These are phyloP conservation scores for Cenopis cana DNA, from an alignment of 2,888 invertebrate genomes.

Conservation along the genomic window DNA sequence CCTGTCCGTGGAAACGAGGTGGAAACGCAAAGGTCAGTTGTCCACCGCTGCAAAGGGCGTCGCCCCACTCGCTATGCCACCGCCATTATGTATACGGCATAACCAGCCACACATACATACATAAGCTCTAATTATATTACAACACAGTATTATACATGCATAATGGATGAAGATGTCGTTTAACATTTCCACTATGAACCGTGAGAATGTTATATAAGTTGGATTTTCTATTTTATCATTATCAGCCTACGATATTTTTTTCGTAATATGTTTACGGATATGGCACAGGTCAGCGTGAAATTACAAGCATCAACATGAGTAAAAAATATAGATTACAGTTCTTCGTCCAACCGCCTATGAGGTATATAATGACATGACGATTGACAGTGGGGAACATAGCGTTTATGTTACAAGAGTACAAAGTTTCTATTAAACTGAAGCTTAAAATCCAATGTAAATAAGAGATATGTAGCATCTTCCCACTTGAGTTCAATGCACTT, in stretches of 20 bases:
- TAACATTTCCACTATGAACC: slow-evolving; percentile 50
- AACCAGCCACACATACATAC: slow-evolving; percentile 34
- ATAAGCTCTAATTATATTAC: slow-evolving; percentile 46
- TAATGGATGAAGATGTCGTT: slow-evolving; percentile 50
- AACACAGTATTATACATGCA: slow-evolving; percentile 43
- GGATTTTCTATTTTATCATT: slow-evolving; percentile 9
- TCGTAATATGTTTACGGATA: slow-evolving; percentile 7
- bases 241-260: background rate
- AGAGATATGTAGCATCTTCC: background rate
- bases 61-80: slow-evolving; percentile 59
- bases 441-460: too few relatives aligned
- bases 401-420: background rate
- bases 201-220: slow-evolving; percentile 51
- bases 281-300: background rate
- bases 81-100: slow-evolving; percentile 38
- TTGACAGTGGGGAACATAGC: background rate
- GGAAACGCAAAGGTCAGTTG: slow-evolving; percentile 75
- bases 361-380: background rate
- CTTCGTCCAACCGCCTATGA: background rate
- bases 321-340: background rate
- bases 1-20: slow-evolving; percentile 54
- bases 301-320: background rate
- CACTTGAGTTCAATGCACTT: slow-evolving; percentile 24
- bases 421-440: too few relatives aligned
- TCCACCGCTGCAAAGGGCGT: slow-evolving; percentile 68